Percentiles rank a stretch among this genome's conserved stretches.
Evolutionary conservation across 1,140 invertebrate genomes (phyloP).

Genomic region (Plutomurus gul): DNA sequence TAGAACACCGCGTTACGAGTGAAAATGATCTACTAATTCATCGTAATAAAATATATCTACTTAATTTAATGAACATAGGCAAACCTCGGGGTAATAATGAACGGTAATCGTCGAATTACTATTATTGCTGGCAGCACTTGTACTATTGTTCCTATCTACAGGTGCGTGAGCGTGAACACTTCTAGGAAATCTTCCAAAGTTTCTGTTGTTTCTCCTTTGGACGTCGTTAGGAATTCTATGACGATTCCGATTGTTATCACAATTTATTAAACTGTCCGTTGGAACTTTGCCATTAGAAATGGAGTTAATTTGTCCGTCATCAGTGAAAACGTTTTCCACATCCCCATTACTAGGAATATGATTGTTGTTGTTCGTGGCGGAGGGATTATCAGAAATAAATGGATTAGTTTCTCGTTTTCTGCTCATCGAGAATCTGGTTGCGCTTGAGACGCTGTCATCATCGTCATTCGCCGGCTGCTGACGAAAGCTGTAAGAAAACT

Average conservation of each 20-base stretch:
- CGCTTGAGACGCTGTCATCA: background rate
- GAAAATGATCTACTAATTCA: background rate
- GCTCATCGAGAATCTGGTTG: slow-evolving; percentile 10
- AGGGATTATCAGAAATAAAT: background rate
- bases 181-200: slow-evolving; percentile 2
- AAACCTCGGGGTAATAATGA: slow-evolving; percentile 41
- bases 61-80: background rate
- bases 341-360: background rate
- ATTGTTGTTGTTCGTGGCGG: background rate
- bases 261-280: background rate
- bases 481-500: background rate
- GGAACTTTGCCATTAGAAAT: background rate
- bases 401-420: background rate
- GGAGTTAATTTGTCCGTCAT: background rate
- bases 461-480: background rate
- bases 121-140: slow-evolving; percentile 23
- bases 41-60: background rate
- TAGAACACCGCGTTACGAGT: background rate
- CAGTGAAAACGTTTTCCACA: background rate
- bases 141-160: slow-evolving; percentile 39
- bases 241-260: background rate
- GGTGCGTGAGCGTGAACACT: slow-evolving; percentile 34
- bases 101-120: slow-evolving; percentile 40
- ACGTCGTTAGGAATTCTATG: background rate
- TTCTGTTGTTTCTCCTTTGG: background rate